Conservation (phyloP, 2,888 invertebrate species). For the Chymomyza fuscimana region DNA sequence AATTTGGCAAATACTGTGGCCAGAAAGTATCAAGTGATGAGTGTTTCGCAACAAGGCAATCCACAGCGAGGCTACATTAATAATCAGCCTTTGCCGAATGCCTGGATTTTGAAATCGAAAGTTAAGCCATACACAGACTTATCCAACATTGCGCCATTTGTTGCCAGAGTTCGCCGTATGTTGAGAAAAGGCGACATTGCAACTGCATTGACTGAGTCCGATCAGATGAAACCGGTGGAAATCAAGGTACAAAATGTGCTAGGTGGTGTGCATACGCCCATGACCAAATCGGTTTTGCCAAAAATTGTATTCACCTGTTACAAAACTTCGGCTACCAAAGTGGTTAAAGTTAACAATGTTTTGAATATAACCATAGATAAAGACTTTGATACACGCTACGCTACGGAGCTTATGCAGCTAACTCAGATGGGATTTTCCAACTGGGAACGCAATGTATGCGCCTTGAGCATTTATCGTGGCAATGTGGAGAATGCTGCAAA, state of each 20-base stretch:
- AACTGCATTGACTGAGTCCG: not conserved
- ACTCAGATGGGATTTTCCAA: constrained; percentile 42
- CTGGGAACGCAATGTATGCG: constrained; percentile 46
- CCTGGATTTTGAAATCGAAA: constrained; percentile 33
- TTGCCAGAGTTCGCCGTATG: not conserved
- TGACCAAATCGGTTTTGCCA: not conserved
- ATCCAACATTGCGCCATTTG: not conserved
- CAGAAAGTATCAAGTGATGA: constrained; percentile 1
- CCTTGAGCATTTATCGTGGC: constrained; percentile 48
- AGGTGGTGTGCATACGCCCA: not conserved
- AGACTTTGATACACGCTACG: not conserved
- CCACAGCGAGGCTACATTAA: constrained; percentile 58
- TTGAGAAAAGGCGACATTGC: not conserved
- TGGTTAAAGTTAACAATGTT: not conserved
- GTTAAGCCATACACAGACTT: not conserved
- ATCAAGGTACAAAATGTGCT: not conserved
- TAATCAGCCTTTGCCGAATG: constrained; percentile 53
- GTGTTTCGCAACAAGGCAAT: not conserved
- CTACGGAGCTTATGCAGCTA: constrained; percentile 17
- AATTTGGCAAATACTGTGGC: constrained; percentile 54
- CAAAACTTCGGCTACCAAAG: not conserved
- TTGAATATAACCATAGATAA: not conserved
- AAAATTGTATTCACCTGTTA: not conserved
- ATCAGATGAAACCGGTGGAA: not conserved
- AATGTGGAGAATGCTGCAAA: constrained; percentile 47